Evolutionary conservation across 2,797 vertebrate genomes (phyloP).

Genomic region (Enoplosus armatus): DNA sequence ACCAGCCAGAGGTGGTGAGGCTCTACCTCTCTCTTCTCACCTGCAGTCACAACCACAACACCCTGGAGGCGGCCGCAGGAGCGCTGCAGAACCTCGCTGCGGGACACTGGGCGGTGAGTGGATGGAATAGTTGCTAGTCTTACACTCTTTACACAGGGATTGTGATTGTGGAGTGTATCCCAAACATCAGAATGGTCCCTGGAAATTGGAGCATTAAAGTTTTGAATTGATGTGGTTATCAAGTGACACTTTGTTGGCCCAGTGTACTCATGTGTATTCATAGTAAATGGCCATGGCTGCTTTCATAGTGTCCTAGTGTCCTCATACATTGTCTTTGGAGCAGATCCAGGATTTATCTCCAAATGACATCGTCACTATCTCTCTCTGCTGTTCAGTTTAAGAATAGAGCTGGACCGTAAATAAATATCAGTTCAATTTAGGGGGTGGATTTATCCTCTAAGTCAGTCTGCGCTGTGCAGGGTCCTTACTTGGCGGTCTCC

Average conservation of each 20-base stretch:
- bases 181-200: not conserved
- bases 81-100: conserved; percentile 98
- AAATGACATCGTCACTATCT: not conserved
- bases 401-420: conserved; percentile 19
- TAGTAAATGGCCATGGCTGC: not conserved
- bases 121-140: conserved; percentile 18
- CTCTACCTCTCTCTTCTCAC: conserved; percentile 98
- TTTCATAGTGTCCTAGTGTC: conserved; percentile 11
- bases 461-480: not conserved
- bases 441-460: not conserved
- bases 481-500: not conserved
- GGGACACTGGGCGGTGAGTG: conserved; percentile 96
- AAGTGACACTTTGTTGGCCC: conserved; percentile 15
- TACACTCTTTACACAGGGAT: conserved; percentile 1
- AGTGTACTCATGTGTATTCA: not conserved
- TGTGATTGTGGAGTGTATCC: not conserved
- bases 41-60: conserved; percentile 98
- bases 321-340: conserved; percentile 2
- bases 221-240: conserved; percentile 8
- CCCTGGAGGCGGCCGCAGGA: conserved; percentile 96
- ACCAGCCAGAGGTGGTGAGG: conserved; percentile 97
- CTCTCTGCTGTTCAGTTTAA: conserved; percentile 16
- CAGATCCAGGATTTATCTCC: conserved; percentile 23
- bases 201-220: not conserved
- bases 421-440: conserved; percentile 21